These are phyloP conservation scores for Drosophila nr. fundita DNA, from an alignment of 2,888 invertebrate genomes.

Conservation along the genomic window DNA sequence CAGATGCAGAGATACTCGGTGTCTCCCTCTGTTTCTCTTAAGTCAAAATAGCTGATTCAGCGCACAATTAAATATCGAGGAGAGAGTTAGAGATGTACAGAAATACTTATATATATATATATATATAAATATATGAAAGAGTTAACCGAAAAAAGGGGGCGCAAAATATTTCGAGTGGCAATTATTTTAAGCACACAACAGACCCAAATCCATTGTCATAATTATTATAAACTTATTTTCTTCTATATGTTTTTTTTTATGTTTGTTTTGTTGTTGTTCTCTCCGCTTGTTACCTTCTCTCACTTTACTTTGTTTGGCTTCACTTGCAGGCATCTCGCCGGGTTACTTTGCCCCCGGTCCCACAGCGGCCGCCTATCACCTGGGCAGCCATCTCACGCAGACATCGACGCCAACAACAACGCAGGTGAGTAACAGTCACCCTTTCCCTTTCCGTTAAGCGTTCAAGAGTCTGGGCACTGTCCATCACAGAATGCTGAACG, in stretches of 20 bases:
- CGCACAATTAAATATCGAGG: slow-evolving; percentile 73
- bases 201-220: slow-evolving; percentile 61
- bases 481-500: slow-evolving; percentile 64
- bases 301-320: slow-evolving; percentile 41
- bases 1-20: slow-evolving; percentile 52
- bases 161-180: slow-evolving; percentile 79
- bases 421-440: slow-evolving; percentile 82
- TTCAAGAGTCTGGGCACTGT: slow-evolving; percentile 39
- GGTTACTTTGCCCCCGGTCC: slow-evolving; percentile 85
- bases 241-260: slow-evolving; percentile 6
- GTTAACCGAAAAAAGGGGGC: slow-evolving; percentile 66
- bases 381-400: slow-evolving; percentile 85
- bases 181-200: slow-evolving; percentile 73
- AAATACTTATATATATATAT: background rate
- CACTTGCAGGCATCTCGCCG: slow-evolving; percentile 84
- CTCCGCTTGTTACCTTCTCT: slow-evolving; percentile 29
- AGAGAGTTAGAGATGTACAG: slow-evolving; percentile 4
- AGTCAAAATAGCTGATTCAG: slow-evolving; percentile 81
- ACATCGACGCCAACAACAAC: slow-evolving; percentile 84
- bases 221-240: slow-evolving; percentile 52
- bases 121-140: slow-evolving; percentile 52
- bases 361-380: slow-evolving; percentile 85
- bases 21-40: slow-evolving; percentile 9
- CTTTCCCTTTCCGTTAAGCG: slow-evolving; percentile 47
- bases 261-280: slow-evolving; percentile 5